phyloP scores from a whole-genome alignment of 1,140 invertebrate genomes.

The Drosophila arawakana region DNA sequence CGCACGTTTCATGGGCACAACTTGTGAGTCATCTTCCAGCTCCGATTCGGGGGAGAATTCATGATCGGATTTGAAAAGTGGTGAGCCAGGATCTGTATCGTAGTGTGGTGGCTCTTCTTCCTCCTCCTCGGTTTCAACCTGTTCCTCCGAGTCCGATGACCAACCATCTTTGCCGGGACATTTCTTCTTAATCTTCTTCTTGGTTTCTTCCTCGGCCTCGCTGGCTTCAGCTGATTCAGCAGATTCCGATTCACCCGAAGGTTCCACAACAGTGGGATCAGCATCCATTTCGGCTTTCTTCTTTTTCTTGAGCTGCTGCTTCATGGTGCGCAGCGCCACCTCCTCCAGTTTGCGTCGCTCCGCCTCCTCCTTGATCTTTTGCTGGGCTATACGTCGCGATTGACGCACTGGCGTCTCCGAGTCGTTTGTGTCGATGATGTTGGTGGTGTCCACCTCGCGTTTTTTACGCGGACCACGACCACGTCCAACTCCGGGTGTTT shows the following conservation, averaged over 20 bases:
- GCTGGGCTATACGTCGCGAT: constrained; percentile 92
- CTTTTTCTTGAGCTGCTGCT: constrained; percentile 88
- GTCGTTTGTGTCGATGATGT: constrained; percentile 72
- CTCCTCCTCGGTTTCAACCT: constrained; percentile 86
- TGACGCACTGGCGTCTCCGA: constrained; percentile 88
- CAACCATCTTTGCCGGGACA: constrained; percentile 88
- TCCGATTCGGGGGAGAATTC: constrained; percentile 94
- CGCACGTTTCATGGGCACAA: constrained; percentile 88
- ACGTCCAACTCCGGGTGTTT: constrained; percentile 47
- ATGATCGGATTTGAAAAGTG: constrained; percentile 93
- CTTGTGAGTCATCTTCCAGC: constrained; percentile 87
- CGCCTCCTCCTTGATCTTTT: constrained; percentile 93
- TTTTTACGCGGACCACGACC: constrained; percentile 84
- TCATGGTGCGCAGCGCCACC: constrained; percentile 87
- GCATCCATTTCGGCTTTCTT: constrained; percentile 85
- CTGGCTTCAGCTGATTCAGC: constrained; percentile 70
- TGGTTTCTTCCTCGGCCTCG: constrained; percentile 85
- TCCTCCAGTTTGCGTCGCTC: constrained; percentile 90
- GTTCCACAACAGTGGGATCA: constrained; percentile 80
- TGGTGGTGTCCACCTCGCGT: constrained; percentile 85
- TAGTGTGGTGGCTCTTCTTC: constrained; percentile 87
- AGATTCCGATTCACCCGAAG: constrained; percentile 84
- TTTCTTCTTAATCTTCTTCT: constrained; percentile 86
- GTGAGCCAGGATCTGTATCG: constrained; percentile 86
- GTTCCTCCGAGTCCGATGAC: constrained; percentile 88